A percentile compares a stretch with the other conserved stretches of the same genome.
phyloP scores from a whole-genome alignment of 2,888 invertebrate species.

The Aphrophora alni region DNA sequence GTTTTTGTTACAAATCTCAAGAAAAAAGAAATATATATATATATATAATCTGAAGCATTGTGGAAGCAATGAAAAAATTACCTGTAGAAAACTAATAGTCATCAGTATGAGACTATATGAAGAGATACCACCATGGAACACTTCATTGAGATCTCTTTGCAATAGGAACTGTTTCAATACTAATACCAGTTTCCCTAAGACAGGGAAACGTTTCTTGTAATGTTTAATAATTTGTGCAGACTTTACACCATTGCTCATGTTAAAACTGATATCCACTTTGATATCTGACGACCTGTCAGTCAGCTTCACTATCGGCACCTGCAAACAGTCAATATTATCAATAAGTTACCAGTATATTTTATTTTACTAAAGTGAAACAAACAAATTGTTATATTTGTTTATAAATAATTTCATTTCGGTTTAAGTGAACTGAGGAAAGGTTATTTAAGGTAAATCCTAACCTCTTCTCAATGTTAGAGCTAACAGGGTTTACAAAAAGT shows the following conservation, averaged over 20 bases:
- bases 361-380: background rate
- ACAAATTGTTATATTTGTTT: too few relatives aligned
- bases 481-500: too few relatives aligned
- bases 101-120: conserved; percentile 98
- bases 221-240: conserved; percentile 95
- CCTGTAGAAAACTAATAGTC: conserved; percentile 95
- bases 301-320: conserved; percentile 96
- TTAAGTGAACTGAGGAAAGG: too few relatives aligned
- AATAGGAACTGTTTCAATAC: conserved; percentile 98
- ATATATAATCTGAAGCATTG: too few relatives aligned
- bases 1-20: too few relatives aligned
- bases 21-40: too few relatives aligned
- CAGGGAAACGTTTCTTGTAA: conserved; percentile 87
- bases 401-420: too few relatives aligned
- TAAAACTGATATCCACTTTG: conserved; percentile 98
- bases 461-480: too few relatives aligned
- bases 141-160: conserved; percentile 98
- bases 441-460: too few relatives aligned
- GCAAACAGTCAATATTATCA: conserved; percentile 44
- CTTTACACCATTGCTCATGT: conserved; percentile 97
- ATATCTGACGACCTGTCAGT: conserved; percentile 87
- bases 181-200: conserved; percentile 92
- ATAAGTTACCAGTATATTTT: background rate
- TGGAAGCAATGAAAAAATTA: too few relatives aligned
- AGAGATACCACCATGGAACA: conserved; percentile 98